Evolutionary conservation across 2,797 vertebrate species (phyloP).

Genomic region (Crocodylus rhombifer): DNA sequence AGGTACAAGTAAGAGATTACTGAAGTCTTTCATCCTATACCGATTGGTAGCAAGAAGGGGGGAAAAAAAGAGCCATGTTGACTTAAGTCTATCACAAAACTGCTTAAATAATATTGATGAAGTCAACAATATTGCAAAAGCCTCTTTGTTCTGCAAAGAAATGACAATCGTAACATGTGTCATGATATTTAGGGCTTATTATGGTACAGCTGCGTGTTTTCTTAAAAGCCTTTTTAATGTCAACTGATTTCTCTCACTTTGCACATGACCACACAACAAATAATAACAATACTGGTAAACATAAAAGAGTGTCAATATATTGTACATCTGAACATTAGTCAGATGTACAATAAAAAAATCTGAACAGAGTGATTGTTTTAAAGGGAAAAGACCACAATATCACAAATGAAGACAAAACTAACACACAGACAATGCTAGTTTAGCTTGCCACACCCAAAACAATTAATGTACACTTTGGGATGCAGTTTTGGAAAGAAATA

Average conservation of each 20-base stretch:
- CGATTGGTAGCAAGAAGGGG: not conserved
- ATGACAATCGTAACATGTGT: not conserved
- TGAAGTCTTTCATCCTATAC: not conserved
- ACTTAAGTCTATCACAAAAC: not conserved
- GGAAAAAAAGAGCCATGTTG: not conserved
- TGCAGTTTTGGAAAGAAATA: not conserved
- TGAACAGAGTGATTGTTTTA: not conserved
- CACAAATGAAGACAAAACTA: not conserved
- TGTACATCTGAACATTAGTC: not conserved
- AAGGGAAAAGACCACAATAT: not conserved
- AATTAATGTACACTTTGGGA: not conserved
- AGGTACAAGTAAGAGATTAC: not conserved
- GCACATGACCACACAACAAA: not conserved
- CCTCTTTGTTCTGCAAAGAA: not conserved
- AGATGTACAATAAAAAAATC: no score
- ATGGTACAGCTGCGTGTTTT: not conserved
- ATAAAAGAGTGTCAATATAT: not conserved
- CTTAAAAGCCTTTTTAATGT: not conserved
- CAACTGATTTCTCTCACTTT: not conserved
- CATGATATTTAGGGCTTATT: not conserved
- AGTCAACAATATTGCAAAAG: not conserved
- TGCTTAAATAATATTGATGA: not conserved
- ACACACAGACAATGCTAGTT: not conserved
- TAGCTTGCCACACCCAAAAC: not conserved
- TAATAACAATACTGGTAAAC: not conserved